Base-by-base conservation (phyloP, 2,113 vertebrate genomes). In the Pao palembangensis region DNA sequence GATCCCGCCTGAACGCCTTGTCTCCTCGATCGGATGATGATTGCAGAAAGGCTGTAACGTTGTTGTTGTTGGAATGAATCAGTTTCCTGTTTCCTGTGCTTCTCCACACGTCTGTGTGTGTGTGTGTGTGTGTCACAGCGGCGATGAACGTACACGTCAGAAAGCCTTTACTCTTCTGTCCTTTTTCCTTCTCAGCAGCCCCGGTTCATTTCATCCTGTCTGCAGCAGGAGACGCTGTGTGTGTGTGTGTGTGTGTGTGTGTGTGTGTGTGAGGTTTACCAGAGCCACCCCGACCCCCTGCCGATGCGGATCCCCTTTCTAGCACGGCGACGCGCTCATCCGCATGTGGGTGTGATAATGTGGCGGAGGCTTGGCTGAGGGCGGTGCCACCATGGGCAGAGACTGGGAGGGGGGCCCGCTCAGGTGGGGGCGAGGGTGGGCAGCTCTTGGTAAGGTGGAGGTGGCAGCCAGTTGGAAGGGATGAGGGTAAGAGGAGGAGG, bases 311-410 rank as follows among this genome's bases (percentile, higher is more conserved):
- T 51, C 10, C 64, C 54, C 47, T 38, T 51, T 67, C 88, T 93
- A 94, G 89, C 94, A 95, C n/a, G 94, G 94, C 3, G 94, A 95
- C 72, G 93, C 93, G 73, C 92, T 95, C 91, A 95, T 94, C 69
- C 93, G 89, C 82, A 93, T 92, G 78, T 94, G 93, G 23, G 92
- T 69, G 3, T 93, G 93, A 69, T 94, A 95, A 78, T 90, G 93
- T 25, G 94, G 94, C 14, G 93, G 93, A 1, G 91, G 92, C 46
- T 92, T 90, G 17, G 92, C 87, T 0, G 85, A 69, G 2, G 88
- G 90, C 0, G 88, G 89, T 1, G 25, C 81, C 18, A 44, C 86
- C 83, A 89, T 82, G 1, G 87, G 73, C 49, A 87, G 55, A 47
- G 84, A 82, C 49, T 89, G 88, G 31, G 78, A 63, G 1, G 81